Evolutionary conservation across 2,888 invertebrate genomes (phyloP).

Genomic region (Synanthedon tipuliformis): DNA sequence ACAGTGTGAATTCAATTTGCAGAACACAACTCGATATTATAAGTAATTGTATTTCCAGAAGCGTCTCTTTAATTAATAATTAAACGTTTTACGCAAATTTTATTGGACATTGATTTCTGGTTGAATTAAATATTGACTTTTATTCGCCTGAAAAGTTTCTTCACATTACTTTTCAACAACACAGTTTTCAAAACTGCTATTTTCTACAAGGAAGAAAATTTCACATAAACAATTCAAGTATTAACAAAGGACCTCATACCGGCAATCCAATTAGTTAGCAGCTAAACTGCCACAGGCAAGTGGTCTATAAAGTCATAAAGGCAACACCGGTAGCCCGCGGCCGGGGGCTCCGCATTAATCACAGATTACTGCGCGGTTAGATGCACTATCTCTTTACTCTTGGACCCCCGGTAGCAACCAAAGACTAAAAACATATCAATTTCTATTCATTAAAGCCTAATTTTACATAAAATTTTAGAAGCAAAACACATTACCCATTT

Average conservation of each 20-base stretch:
- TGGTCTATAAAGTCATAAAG: conserved; percentile 25
- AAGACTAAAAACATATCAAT: conserved; percentile 16
- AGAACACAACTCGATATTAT: conserved; percentile 7
- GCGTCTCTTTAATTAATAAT: neutral
- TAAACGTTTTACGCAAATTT: neutral
- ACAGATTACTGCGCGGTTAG: conserved; percentile 42
- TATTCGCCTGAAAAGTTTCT: no score
- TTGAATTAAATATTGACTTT: no score
- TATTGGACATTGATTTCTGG: no score
- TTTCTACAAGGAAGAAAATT: no score
- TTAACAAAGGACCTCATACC: neutral
- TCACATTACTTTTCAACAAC: no score
- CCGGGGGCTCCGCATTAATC: conserved; percentile 41
- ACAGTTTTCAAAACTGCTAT: no score
- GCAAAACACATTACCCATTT: no score
- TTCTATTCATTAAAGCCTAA: no score
- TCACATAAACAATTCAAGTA: neutral
- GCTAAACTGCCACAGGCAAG: neutral
- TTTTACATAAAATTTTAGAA: no score
- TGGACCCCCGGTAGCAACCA: conserved; percentile 41
- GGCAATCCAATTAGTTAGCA: neutral
- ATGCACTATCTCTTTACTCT: conserved; percentile 38
- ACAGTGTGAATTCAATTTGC: conserved; percentile 12
- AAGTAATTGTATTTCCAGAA: conserved; percentile 12
- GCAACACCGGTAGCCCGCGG: conserved; percentile 42